Evolutionary conservation across 2,113 vertebrate species (phyloP).

Genomic region (Meriones unguiculatus): DNA sequence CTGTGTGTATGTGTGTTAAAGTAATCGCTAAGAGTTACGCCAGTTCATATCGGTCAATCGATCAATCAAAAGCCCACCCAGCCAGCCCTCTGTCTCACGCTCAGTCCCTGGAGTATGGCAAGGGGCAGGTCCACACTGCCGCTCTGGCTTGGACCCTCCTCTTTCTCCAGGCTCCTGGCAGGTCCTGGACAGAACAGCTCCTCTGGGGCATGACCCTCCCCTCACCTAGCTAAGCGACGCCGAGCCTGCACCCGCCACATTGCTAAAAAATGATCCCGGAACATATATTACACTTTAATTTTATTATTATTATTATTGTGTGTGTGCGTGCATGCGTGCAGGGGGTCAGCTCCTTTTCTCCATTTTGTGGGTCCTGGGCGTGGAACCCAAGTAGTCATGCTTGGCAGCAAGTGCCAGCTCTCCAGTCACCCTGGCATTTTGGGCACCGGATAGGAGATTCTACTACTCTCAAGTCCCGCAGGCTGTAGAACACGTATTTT

Average conservation of each 20-base stretch:
- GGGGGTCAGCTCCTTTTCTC: not conserved
- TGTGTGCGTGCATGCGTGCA: not conserved
- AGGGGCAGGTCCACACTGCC: accelerated
- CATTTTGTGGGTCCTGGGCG: not conserved
- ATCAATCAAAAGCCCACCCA: not conserved
- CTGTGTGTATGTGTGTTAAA: not conserved
- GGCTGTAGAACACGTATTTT: not conserved
- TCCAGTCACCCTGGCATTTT: not conserved
- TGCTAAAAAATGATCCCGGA: not conserved
- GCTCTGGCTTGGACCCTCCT: not conserved
- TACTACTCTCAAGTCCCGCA: not conserved
- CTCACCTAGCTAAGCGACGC: not conserved
- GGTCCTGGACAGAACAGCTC: not conserved
- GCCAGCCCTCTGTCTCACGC: not conserved
- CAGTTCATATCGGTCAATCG: not conserved
- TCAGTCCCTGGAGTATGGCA: accelerated
- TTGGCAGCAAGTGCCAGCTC: not conserved
- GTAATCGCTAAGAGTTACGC: not conserved
- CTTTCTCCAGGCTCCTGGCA: not conserved
- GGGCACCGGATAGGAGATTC: not conserved
- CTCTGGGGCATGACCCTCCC: not conserved
- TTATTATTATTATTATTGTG: not conserved
- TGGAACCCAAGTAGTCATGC: not conserved
- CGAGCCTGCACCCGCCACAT: not conserved
- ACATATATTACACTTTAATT: not conserved